Base-by-base conservation (phyloP, 2,888 invertebrate genomes). In the Synergus japonicus region DNA sequence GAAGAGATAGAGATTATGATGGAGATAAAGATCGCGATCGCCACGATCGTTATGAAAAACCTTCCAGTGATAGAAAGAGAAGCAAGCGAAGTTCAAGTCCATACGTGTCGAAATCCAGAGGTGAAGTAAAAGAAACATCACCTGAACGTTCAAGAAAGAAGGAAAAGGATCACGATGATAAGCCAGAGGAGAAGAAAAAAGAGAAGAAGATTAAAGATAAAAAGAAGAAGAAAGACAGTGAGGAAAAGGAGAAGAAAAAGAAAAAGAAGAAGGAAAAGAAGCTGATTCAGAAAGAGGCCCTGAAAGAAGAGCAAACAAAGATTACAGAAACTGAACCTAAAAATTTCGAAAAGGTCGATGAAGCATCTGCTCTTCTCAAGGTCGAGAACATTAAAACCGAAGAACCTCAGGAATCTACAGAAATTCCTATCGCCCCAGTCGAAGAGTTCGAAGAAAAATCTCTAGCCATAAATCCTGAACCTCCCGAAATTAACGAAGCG, bases 201-300 rank as follows among this genome's bases (percentile, higher is more conserved):
- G 93, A 93, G 88, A 94, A 93, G 81, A 94, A 94, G 87, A 92
- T 87, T 79, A 89, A 86, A 65, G 90, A 90, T 76, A 91, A 91
- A 89, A 93, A 92, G 85, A 92, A 92, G 84, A 94, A 94, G 86
- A 93, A 93, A 49, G 93, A 93, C n/a, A 93, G 93, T 81, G 93
- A 93, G 78, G 94, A 94, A 29, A 94, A 94, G 84, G 94, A 94
- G 88, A 94, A 94, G 77, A 93, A 93, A 79, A 91, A 92, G 85
- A 91, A 90, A 83, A 89, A 86, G 87, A 90, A 87, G 86, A 91
- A 90, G 80, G 89, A 89, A 81, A 90, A 91, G 80, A 91, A 90
- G 54, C 91, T 84, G 82, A 90, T 85, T 79, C 91, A 89, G 84
- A 90, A 91, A 77, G 91, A 91, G 46, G 85, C 84, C 46, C 81